Conservation (phyloP, 92 coral and sea anemone genomes). For the Zoanthus solanderi region DNA sequence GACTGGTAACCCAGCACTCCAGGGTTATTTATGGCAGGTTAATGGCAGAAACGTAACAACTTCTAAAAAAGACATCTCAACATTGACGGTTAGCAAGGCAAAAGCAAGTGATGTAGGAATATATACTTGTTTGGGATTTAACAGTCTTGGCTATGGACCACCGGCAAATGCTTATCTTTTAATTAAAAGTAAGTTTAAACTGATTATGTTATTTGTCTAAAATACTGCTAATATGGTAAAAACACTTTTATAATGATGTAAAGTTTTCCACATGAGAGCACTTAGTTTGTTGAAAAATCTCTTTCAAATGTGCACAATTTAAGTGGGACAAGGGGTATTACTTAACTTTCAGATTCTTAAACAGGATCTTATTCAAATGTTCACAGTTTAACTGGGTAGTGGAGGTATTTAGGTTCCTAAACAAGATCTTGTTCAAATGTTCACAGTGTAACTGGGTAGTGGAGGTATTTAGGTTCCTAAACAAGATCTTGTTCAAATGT, state of each 20-base stretch:
- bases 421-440: too few species aligned
- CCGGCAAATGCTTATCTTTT: slow-evolving; percentile 68
- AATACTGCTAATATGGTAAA: not conserved
- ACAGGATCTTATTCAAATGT: too few species aligned
- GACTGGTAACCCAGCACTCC: slow-evolving; percentile 73
- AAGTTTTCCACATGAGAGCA: too few species aligned
- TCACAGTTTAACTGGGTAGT: too few species aligned
- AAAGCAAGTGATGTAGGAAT: slow-evolving; percentile 56
- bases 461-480: too few species aligned
- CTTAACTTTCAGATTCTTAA: too few species aligned
- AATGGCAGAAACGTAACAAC: slow-evolving; percentile 62
- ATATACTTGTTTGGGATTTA: slow-evolving; percentile 77
- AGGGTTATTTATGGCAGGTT: slow-evolving; percentile 65
- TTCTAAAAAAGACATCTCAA: slow-evolving; percentile 1
- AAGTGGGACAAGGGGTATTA: too few species aligned
- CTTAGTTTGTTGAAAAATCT: too few species aligned
- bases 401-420: too few species aligned
- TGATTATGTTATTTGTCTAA: not conserved
- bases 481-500: too few species aligned
- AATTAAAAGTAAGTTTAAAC: slow-evolving; percentile 60
- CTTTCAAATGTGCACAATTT: too few species aligned
- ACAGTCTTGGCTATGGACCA: slow-evolving; percentile 72
- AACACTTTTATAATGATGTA: not conserved
- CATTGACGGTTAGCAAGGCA: slow-evolving; percentile 28
- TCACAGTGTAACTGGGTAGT: too few species aligned